Conservation (phyloP, 2,888 invertebrate genomes). For the Cabera pusaria region DNA sequence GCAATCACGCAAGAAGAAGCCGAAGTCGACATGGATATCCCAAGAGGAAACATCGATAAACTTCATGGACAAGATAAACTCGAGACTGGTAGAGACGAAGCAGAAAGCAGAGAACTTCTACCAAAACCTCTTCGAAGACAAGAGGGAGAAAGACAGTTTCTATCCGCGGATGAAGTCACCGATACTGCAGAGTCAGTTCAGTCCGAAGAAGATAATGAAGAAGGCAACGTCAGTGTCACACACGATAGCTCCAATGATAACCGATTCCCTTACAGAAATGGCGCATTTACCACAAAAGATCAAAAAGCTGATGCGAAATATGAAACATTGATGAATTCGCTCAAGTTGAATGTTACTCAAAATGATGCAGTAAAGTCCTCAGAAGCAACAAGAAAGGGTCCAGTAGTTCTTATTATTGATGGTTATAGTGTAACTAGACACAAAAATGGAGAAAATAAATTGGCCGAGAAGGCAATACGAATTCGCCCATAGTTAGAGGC, state of each 20-base stretch:
- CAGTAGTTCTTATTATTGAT: slow-evolving; percentile 67
- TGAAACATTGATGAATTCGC: slow-evolving; percentile 58
- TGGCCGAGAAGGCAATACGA: slow-evolving; percentile 61
- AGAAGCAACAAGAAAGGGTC: slow-evolving; percentile 38
- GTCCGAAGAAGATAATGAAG: slow-evolving; percentile 55
- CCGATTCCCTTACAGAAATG: slow-evolving; percentile 65
- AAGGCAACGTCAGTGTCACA: slow-evolving; percentile 60
- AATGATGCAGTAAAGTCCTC: slow-evolving; percentile 21
- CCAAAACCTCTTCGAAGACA: slow-evolving; percentile 63
- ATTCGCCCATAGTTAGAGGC: too few species aligned
- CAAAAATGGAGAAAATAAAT: slow-evolving; percentile 68
- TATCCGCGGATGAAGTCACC: slow-evolving; percentile 49
- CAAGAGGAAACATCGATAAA: slow-evolving; percentile 45
- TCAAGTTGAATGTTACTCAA: not conserved
- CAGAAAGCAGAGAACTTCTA: slow-evolving; percentile 63
- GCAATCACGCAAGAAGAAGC: slow-evolving; percentile 16
- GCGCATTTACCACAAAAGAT: slow-evolving; percentile 67
- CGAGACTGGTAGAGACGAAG: slow-evolving; percentile 57
- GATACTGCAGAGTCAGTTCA: slow-evolving; percentile 51
- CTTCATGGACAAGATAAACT: slow-evolving; percentile 29
- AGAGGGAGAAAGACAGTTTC: slow-evolving; percentile 63
- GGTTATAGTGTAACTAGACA: slow-evolving; percentile 73
- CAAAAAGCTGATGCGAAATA: slow-evolving; percentile 64
- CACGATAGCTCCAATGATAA: slow-evolving; percentile 64
- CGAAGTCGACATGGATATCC: slow-evolving; percentile 21